Percentiles rank a stretch among this genome's conserved stretches.
phyloP scores from a whole-genome alignment of 2,113 vertebrate species.

The Microcebus ravelobensis region DNA sequence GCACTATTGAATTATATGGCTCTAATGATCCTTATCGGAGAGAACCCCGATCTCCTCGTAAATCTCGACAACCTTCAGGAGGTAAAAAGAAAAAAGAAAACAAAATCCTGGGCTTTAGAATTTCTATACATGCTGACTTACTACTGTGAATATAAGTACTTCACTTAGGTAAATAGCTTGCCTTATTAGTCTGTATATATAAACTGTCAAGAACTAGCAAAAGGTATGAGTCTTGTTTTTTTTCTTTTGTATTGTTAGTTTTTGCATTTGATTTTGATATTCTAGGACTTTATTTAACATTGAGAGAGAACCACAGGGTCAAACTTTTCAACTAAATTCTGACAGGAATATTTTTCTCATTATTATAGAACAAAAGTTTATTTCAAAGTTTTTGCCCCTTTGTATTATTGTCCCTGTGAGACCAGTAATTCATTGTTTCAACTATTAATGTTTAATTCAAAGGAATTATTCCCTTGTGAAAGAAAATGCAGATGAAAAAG shows the following conservation, averaged over 20 bases:
- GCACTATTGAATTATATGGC: conserved; percentile 95
- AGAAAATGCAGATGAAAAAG: not conserved
- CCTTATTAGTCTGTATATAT: not conserved
- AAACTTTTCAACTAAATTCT: not conserved
- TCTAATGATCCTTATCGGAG: conserved; percentile 97
- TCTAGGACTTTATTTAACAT: not conserved
- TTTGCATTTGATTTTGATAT: conserved; percentile 40
- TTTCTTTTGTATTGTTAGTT: not conserved
- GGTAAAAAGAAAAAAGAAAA: conserved; percentile 85
- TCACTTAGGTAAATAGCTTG: not conserved
- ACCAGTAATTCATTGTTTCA: not conserved
- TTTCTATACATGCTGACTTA: not conserved
- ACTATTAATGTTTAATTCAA: not conserved
- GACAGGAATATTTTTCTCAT: not conserved
- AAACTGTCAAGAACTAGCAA: not conserved
- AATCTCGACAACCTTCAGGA: conserved; percentile 96
- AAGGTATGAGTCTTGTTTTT: not conserved
- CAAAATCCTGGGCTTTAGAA: not conserved
- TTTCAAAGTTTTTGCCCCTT: not conserved
- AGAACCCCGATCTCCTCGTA: conserved; percentile 96
- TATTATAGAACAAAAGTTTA: conserved; percentile 16
- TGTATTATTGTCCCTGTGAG: not conserved
- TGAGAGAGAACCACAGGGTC: not conserved
- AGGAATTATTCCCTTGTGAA: not conserved
- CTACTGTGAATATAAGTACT: not conserved